These are phyloP conservation scores for Mamestra configurata DNA, from an alignment of 1,140 invertebrate genomes.

Conservation along the genomic window DNA sequence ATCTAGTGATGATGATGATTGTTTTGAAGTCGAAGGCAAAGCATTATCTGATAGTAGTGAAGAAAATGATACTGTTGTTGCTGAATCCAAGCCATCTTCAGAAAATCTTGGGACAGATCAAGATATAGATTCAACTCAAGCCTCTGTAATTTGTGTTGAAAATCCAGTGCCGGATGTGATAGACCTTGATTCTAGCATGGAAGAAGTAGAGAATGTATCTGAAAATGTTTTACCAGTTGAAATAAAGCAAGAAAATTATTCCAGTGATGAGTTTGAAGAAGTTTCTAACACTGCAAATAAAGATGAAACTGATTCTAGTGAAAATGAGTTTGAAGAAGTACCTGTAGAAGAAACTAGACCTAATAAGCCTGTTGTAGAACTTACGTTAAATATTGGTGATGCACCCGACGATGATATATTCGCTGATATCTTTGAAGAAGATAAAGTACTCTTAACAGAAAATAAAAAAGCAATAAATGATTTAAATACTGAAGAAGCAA, in stretches of 20 bases:
- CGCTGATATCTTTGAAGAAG: constrained; percentile 89
- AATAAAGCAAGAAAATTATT: constrained; percentile 48
- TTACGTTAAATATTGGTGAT: constrained; percentile 72
- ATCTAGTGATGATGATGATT: constrained; percentile 71
- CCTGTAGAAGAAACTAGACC: constrained; percentile 68
- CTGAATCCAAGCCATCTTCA: constrained; percentile 48
- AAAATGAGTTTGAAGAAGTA: constrained; percentile 88
- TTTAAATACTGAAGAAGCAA: no score
- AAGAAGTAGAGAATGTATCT: constrained; percentile 56
- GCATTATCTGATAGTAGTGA: constrained; percentile 28
- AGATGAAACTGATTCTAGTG: constrained; percentile 46
- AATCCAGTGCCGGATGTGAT: constrained; percentile 64
- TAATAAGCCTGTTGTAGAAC: constrained; percentile 71
- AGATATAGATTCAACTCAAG: constrained; percentile 65
- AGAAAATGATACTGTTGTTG: constrained; percentile 47
- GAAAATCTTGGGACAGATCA: constrained; percentile 47
- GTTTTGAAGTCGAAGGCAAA: constrained; percentile 16
- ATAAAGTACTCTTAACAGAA: constrained; percentile 15
- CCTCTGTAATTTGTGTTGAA: constrained; percentile 72
- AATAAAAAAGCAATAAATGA: constrained; percentile 27
- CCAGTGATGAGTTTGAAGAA: constrained; percentile 45
- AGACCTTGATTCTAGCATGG: constrained; percentile 68
- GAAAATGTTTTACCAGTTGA: not conserved
- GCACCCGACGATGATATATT: constrained; percentile 91
- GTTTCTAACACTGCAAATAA: constrained; percentile 24